These are phyloP conservation scores for Lomographa bimaculata DNA, from an alignment of 2,888 invertebrate genomes.

Conservation along the genomic window DNA sequence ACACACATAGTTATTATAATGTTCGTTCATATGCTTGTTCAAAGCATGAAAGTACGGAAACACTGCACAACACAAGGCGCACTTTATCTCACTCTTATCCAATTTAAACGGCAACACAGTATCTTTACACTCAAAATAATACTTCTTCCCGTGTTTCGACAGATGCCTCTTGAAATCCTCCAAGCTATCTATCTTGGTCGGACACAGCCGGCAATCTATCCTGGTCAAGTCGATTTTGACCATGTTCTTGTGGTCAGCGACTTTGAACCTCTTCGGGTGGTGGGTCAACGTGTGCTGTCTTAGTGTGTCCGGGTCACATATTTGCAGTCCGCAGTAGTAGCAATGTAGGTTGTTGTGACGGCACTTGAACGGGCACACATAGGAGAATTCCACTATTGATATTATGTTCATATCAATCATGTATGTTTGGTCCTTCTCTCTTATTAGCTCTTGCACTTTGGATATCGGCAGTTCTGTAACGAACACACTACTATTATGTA, in stretches of 20 bases:
- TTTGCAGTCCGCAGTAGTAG: conserved; percentile 65
- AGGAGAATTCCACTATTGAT: conserved; percentile 65
- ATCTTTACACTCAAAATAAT: conserved; percentile 62
- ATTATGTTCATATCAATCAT: conserved; percentile 69
- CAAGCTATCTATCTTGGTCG: conserved; percentile 47
- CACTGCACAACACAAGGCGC: conserved; percentile 53
- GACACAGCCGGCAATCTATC: conserved; percentile 67
- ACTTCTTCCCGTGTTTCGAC: conserved; percentile 54
- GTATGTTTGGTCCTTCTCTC: conserved; percentile 66
- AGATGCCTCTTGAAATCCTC: conserved; percentile 63
- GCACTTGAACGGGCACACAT: conserved; percentile 70
- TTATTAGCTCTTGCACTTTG: conserved; percentile 62
- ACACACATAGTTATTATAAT: conserved; percentile 71
- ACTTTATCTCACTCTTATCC: conserved; percentile 54
- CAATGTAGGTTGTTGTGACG: conserved; percentile 69
- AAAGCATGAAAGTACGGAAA: conserved; percentile 72
- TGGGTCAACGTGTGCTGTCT: conserved; percentile 49
- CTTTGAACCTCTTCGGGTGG: conserved; percentile 65
- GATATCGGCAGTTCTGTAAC: conserved; percentile 62
- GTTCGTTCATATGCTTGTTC: conserved; percentile 74
- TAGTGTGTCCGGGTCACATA: conserved; percentile 48
- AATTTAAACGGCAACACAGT: conserved; percentile 61
- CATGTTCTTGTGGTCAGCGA: conserved; percentile 69
- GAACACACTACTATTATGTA: background rate
- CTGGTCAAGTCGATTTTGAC: conserved; percentile 65